phyloP scores from a whole-genome alignment of 2,113 vertebrate genomes.

The Brachypodius melanocephalos region DNA sequence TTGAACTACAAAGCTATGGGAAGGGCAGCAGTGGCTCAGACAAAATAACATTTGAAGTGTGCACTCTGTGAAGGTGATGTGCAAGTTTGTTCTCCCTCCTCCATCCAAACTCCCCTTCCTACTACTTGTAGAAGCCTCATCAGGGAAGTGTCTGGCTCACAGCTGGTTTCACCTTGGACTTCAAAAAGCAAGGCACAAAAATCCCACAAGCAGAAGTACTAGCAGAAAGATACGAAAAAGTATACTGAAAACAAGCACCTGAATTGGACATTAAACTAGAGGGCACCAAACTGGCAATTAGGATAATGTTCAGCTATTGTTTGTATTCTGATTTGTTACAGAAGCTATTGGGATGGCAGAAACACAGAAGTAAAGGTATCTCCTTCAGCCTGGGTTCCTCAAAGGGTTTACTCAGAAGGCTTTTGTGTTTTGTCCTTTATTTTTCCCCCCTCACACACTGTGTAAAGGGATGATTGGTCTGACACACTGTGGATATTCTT shows the following conservation, averaged over 20 bases:
- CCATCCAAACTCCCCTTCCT: background rate
- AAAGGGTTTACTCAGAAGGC: background rate
- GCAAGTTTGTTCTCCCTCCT: background rate
- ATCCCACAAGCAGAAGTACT: background rate
- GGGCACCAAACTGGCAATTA: background rate
- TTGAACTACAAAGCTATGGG: background rate
- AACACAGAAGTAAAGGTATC: background rate
- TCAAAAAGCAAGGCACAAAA: background rate
- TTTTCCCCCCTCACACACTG: background rate
- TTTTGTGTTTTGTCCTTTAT: background rate
- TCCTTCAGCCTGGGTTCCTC: background rate
- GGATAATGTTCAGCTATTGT: background rate
- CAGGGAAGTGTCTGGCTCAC: background rate
- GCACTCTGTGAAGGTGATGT: background rate
- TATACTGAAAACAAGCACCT: background rate
- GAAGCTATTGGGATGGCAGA: background rate
- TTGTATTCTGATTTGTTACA: background rate
- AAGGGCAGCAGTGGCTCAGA: background rate
- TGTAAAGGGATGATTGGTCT: background rate
- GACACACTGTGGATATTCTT: background rate
- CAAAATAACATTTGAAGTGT: background rate
- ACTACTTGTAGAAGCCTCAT: background rate
- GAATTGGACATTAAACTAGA: background rate
- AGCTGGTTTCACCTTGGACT: background rate
- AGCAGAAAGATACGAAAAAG: background rate